A percentile compares a stretch with the other conserved stretches of the same genome.
Evolutionary conservation across 2,888 invertebrate genomes (phyloP).

Genomic region (Drosophila pullipes): DNA sequence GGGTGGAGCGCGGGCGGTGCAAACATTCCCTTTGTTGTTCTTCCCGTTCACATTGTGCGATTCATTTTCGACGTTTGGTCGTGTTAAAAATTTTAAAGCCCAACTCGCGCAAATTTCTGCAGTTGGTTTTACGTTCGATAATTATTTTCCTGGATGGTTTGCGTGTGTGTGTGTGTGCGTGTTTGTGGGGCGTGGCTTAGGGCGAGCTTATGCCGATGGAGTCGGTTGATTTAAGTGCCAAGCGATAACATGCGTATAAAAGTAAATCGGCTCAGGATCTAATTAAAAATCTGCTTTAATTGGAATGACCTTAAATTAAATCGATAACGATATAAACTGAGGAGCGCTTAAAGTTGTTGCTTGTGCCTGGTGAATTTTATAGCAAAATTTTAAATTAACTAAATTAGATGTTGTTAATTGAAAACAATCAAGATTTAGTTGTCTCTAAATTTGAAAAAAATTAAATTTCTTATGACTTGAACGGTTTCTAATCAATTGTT

Average conservation of each 20-base stretch:
- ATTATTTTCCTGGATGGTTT: slow-evolving; percentile 45
- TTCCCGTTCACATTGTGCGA: slow-evolving; percentile 11
- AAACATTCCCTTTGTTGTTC: slow-evolving; percentile 43
- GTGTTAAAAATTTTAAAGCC: slow-evolving; percentile 63
- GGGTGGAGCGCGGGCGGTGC: background rate
- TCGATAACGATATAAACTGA: slow-evolving; percentile 12
- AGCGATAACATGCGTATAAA: slow-evolving; percentile 17
- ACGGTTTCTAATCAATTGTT: slow-evolving; percentile 11
- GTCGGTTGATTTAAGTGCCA: slow-evolving; percentile 23
- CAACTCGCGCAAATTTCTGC: slow-evolving; percentile 64
- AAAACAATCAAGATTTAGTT: background rate
- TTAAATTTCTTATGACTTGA: slow-evolving; percentile 38
- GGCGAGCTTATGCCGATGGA: background rate
- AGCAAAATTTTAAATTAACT: background rate
- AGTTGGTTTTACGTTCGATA: slow-evolving; percentile 46
- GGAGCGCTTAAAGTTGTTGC: background rate
- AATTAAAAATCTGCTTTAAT: slow-evolving; percentile 42
- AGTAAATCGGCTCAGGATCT: slow-evolving; percentile 18
- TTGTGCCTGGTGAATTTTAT: background rate
- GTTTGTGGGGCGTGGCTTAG: slow-evolving; percentile 2
- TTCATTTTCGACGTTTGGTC: slow-evolving; percentile 25
- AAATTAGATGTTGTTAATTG: background rate
- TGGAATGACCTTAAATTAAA: slow-evolving; percentile 15
- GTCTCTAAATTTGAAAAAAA: background rate
- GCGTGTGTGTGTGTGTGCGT: background rate